phyloP scores from a whole-genome alignment of 2,113 vertebrate genomes.

The Mystacornis crossleyi region DNA sequence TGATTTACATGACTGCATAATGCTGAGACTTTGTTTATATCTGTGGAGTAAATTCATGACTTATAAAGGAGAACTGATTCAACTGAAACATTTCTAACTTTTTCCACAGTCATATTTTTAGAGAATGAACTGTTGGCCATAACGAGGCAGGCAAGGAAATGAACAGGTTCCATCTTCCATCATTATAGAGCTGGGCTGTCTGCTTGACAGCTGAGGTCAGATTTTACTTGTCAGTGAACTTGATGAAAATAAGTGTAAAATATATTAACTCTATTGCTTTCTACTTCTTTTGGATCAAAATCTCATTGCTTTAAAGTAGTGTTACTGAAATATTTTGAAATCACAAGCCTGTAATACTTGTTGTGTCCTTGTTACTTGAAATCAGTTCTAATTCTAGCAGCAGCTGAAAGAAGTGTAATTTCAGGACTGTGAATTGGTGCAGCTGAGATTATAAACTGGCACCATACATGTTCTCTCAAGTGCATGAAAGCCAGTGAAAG shows the following conservation, averaged over 20 bases:
- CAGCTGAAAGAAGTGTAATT: not conserved
- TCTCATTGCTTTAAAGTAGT: not conserved
- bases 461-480: not conserved
- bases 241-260: slow-evolving; percentile 1
- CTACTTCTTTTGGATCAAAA: not conserved
- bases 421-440: not conserved
- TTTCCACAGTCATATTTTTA: slow-evolving; percentile 20
- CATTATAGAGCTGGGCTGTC: not conserved
- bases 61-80: slow-evolving; percentile 11
- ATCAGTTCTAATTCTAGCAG: not conserved
- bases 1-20: not conserved
- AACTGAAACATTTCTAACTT: slow-evolving; percentile 5
- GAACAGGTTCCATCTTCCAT: not conserved
- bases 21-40: not conserved
- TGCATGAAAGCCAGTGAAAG: not conserved
- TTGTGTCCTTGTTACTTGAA: not conserved
- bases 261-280: not conserved
- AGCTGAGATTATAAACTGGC: not conserved
- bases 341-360: not conserved
- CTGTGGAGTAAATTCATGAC: slow-evolving; percentile 2
- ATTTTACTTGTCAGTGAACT: not conserved
- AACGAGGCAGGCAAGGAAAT: not conserved
- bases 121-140: not conserved
- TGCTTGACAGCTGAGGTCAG: not conserved
- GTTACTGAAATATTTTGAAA: not conserved